Base-by-base conservation (phyloP, 2,797 vertebrate genomes). In the Leptodactylus fallax region DNA sequence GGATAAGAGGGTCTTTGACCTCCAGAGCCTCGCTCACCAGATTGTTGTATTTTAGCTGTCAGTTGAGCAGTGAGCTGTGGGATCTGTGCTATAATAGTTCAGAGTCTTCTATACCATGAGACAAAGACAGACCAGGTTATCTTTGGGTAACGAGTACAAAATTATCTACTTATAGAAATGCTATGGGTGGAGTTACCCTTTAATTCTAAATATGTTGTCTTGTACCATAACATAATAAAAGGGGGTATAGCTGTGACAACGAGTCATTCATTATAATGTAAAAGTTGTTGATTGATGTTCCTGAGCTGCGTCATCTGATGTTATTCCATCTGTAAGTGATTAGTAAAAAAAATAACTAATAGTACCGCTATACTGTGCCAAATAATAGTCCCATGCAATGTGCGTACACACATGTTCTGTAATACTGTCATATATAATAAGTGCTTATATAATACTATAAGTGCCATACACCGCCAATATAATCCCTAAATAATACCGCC, bases 1-100 rank as follows among this genome's bases (percentile, higher is more conserved):
- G 36, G 69, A 72, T 72, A 47, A 45, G 69, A 47, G 69, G 69
- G 27, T 72, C 14, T 72, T 19, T 72, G 36, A 72, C 69, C 69
- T 72, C 27, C 36, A 11, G 69, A 47, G 69, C 36, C 0, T 7
- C 69, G 36, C 36, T 72, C 36, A 45, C 47, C 17, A 27, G 36
- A 47, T 72, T 72, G 69, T 72, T 45, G 7, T 72, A 47, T 47
- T 47, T 45, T 19, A 47, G 16, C 14, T 16, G 27, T 72, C 27
- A 72, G 69, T 3, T 0, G 27, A 27, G 8, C 45, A 27, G 16
- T 36, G 69, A 45, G 67, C 25, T 36, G 12, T 67, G 13, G 67
- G 14, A 36, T 71, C 36, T 69, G 13, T 1, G 13, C 5, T 45
- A 9, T 27, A 12, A 1, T 23, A 23, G 8, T 36, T 4, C 36